A percentile compares a stretch with the other conserved stretches of the same genome.
Evolutionary conservation across 1,140 invertebrate genomes (phyloP).

Genomic region (Cotesia glomerata): DNA sequence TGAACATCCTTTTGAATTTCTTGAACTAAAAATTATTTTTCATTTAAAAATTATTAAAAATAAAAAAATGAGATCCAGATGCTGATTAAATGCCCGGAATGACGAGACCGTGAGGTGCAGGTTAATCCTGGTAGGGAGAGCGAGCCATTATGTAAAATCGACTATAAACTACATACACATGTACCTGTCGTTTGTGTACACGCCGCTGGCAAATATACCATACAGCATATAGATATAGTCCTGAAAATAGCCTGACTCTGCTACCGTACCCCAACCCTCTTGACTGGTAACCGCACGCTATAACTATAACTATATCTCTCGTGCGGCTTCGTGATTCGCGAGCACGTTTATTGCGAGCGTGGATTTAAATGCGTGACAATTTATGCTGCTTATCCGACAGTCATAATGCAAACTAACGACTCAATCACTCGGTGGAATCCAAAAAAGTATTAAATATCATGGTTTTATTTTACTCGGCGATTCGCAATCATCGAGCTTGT

Average conservation of each 20-base stretch:
- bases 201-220: background rate
- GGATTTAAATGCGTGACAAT: constrained; percentile 13
- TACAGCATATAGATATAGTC: too few species aligned
- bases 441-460: too few species aligned
- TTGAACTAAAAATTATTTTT: too few species aligned
- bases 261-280: too few species aligned
- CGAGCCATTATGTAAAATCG: constrained; percentile 21
- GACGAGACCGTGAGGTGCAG: background rate
- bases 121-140: background rate
- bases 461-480: too few species aligned
- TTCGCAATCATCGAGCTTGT: too few species aligned
- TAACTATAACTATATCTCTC: too few species aligned
- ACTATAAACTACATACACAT: constrained; percentile 11
- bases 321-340: constrained; percentile 17
- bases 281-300: too few species aligned
- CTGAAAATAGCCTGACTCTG: constrained; percentile 5
- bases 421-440: background rate
- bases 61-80: background rate
- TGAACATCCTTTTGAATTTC: too few species aligned
- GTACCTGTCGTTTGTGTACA: constrained; percentile 6
- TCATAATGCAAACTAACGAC: constrained; percentile 8
- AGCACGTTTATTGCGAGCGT: constrained; percentile 14
- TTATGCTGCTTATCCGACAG: constrained; percentile 3
- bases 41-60: too few species aligned
- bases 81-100: background rate